phyloP scores from a whole-genome alignment of 2,888 invertebrate species.

The Mesorhabditis belari region DNA sequence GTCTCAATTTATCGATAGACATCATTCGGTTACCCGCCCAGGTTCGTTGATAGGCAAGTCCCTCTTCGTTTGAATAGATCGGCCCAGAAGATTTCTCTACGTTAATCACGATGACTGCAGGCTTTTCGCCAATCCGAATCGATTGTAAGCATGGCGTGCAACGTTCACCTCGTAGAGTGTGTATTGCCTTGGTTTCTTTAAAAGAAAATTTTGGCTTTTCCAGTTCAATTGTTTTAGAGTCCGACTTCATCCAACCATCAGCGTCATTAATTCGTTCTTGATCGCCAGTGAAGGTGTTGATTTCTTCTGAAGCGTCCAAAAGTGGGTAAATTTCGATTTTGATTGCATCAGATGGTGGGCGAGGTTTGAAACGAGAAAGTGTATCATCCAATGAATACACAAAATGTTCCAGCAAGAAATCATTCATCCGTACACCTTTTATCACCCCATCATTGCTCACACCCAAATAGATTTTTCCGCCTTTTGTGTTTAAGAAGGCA shows the following conservation, averaged over 20 bases:
- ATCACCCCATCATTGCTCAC: conserved; percentile 13
- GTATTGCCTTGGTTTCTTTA: no score
- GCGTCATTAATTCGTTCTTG: no score
- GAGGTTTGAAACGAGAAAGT: not conserved
- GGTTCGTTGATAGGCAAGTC: not conserved
- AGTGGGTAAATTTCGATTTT: not conserved
- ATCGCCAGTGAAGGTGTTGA: no score
- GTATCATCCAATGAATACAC: not conserved
- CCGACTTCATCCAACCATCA: no score
- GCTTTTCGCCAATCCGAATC: not conserved
- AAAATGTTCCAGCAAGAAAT: not conserved
- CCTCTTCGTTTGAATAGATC: not conserved
- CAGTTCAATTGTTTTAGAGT: no score
- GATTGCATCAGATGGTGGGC: not conserved
- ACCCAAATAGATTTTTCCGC: conserved; percentile 25
- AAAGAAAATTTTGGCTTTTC: no score
- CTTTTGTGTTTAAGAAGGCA: conserved; percentile 28
- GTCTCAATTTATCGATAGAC: not conserved
- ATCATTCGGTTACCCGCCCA: not conserved
- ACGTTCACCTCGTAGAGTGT: not conserved
- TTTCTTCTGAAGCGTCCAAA: no score
- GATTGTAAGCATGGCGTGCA: not conserved
- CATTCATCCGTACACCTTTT: not conserved
- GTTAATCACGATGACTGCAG: not conserved
- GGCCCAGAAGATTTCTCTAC: not conserved